A percentile compares a stretch with the other conserved stretches of the same genome.
Evolutionary conservation across 1,140 invertebrate genomes (phyloP).

Genomic region (Vanessa atalanta): DNA sequence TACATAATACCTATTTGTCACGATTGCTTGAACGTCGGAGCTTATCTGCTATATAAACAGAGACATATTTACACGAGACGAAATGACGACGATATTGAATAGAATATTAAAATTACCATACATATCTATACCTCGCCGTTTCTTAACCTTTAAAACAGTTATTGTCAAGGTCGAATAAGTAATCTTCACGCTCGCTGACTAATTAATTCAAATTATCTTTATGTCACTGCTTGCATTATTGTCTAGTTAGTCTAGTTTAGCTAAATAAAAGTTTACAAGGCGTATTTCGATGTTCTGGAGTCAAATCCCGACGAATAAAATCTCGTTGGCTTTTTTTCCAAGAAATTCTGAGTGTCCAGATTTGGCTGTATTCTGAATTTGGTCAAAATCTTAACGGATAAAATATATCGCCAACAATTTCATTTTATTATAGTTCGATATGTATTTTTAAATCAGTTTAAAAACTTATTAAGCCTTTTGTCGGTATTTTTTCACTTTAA

Average conservation of each 20-base stretch:
- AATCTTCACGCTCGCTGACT: background rate
- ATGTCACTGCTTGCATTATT: slow-evolving; percentile 5
- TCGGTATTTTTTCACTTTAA: no score
- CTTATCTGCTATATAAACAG: background rate
- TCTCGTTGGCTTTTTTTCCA: no score
- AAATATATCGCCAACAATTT: no score
- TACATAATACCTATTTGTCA: background rate
- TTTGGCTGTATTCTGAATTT: no score
- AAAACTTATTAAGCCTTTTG: no score
- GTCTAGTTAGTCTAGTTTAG: background rate
- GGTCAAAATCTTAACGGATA: no score
- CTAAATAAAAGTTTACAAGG: no score
- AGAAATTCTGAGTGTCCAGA: no score
- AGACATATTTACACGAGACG: background rate
- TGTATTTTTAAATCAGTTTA: no score
- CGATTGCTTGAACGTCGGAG: background rate
- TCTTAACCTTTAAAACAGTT: background rate
- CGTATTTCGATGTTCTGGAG: no score
- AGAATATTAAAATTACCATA: background rate
- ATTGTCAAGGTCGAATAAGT: slow-evolving; percentile 3
- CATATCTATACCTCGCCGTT: background rate
- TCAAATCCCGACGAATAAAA: no score
- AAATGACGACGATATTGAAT: background rate
- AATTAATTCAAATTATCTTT: slow-evolving; percentile 5
- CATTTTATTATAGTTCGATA: no score